These are phyloP conservation scores for Tetrax tetrax DNA, from an alignment of 2,113 vertebrate species.

Conservation along the genomic window DNA sequence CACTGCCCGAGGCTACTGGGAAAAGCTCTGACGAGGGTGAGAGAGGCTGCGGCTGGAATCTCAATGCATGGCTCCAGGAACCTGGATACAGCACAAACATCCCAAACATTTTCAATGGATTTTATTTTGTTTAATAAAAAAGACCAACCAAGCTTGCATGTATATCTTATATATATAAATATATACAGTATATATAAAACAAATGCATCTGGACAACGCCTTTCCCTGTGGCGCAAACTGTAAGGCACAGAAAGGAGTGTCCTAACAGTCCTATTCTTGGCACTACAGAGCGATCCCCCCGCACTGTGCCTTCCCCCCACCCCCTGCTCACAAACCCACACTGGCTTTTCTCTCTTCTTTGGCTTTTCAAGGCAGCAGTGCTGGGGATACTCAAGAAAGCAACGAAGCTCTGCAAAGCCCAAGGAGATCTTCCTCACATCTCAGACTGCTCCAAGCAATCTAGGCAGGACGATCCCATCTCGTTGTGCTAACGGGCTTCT, in stretches of 20 bases:
- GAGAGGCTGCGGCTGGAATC: background rate
- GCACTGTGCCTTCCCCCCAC: too few relatives aligned
- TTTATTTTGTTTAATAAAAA: slow-evolving; percentile 75
- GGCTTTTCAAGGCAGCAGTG: slow-evolving; percentile 10
- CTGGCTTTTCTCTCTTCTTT: slow-evolving; percentile 37
- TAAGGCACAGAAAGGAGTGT: slow-evolving; percentile 56
- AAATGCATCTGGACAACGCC: slow-evolving; percentile 70
- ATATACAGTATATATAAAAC: slow-evolving; percentile 81
- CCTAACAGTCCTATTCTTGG: slow-evolving; percentile 57
- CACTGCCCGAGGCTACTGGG: background rate
- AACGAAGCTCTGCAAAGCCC: background rate
- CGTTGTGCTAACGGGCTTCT: background rate
- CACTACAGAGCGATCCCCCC: slow-evolving; percentile 44
- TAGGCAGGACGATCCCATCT: background rate
- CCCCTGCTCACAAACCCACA: background rate
- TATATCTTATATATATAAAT: slow-evolving; percentile 83
- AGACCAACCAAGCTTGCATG: slow-evolving; percentile 76
- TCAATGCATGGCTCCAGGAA: background rate
- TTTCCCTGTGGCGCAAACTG: slow-evolving; percentile 67
- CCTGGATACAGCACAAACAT: slow-evolving; percentile 55
- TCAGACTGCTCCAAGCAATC: background rate
- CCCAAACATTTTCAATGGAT: slow-evolving; percentile 43
- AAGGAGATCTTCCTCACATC: background rate
- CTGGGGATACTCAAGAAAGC: background rate
- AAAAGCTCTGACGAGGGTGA: background rate